Base-by-base conservation (phyloP, 2,888 invertebrate genomes). In the Erynnis tages region DNA sequence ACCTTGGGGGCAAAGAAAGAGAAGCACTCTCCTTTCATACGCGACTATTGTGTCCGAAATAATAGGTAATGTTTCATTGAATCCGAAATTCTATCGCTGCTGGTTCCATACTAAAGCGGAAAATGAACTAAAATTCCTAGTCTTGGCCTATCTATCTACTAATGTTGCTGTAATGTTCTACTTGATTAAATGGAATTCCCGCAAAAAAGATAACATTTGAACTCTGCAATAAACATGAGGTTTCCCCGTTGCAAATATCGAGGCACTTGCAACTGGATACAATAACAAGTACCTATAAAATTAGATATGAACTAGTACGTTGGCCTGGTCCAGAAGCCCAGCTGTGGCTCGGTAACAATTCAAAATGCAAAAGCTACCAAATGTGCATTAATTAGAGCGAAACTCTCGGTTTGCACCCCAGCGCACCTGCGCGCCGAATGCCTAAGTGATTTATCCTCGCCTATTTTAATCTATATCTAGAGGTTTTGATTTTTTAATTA, bases 301-400 rank as follows among this genome's bases (percentile, higher is more conserved):
- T 29, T n/a, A 19, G 32, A 44, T 32, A 32, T 14, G n/a, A 21
- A 44, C 11, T 17, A 6, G 17, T 35, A 25, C 11, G 27, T 34
- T 17, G 17, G 16, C 25, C 10, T 13, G 32, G 29, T 19, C 11
- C 11, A 21, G 13, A 30, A 32, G 30, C 11, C 34, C 49, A 43
- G 27, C 34, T 35, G 50, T 7, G 16, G 2, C 41, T 14, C 32
- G n/a, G 43, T 35, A 49, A 50, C 43, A 50, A 43, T 29, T 29
- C 43, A 19, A n/a, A 50, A 43, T 50, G 35, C 50, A 50, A 37
- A 50, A 43, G 29, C 43, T 43, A 43, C 43, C 35, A 45, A 53
- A 57, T 48, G 48, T 54, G 54, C 56, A 57, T 57, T 52, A 57
- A 57, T 54, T 57, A 54, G 43, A 43, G 30, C 40, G 41, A 47